A percentile compares a stretch with the other conserved stretches of the same genome.
These are phyloP conservation scores for Notarius quadriscutis DNA, from an alignment of 2,113 vertebrate genomes.

Conservation along the genomic window DNA sequence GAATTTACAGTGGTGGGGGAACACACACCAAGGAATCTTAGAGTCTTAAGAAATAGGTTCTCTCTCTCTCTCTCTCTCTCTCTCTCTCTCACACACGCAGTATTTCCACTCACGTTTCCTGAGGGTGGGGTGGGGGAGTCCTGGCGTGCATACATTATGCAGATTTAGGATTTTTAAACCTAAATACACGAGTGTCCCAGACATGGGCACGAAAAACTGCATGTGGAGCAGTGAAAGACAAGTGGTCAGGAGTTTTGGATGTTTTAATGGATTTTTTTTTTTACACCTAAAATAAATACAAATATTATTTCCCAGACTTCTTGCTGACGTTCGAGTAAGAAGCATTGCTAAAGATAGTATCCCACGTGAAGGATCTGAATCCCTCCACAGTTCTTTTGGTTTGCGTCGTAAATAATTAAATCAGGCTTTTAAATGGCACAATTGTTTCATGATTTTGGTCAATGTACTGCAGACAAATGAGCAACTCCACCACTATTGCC, in stretches of 20 bases:
- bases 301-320: not conserved
- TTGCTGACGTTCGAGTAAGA: not conserved
- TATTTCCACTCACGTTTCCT: not conserved
- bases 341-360: not conserved
- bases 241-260: not conserved
- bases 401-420: not conserved
- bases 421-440: not conserved
- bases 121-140: too few relatives aligned
- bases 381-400: not conserved
- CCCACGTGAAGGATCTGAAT: not conserved
- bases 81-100: not conserved
- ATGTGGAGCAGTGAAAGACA: not conserved
- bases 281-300: not conserved
- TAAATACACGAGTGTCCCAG: not conserved
- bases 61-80: too few relatives aligned
- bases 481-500: not conserved
- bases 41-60: not conserved
- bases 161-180: not conserved
- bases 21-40: not conserved
- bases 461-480: not conserved
- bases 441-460: not conserved
- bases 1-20: not conserved
- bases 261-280: not conserved
- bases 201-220: not conserved
- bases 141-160: conserved; percentile 6